These are phyloP conservation scores for Ochlodes sylvanus DNA, from an alignment of 2,888 invertebrate genomes.

Conservation along the genomic window DNA sequence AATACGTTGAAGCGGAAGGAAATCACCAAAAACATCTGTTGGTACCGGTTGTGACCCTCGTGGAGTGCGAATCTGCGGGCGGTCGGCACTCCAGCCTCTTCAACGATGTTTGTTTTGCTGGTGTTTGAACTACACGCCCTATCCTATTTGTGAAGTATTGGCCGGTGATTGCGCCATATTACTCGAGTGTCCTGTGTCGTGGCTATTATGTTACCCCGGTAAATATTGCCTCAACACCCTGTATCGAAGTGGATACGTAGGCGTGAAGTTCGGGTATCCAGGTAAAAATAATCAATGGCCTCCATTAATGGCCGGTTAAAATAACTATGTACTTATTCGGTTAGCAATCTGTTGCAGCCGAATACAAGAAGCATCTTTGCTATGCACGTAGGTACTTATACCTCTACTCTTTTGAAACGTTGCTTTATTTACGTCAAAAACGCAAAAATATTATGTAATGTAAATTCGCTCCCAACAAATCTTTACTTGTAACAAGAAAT, in stretches of 20 bases:
- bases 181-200: constrained; percentile 47
- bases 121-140: constrained; percentile 57
- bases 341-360: too few relatives aligned
- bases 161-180: constrained; percentile 49
- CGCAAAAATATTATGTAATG: not conserved
- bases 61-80: constrained; percentile 71
- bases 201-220: constrained; percentile 49
- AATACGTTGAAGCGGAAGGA: too few relatives aligned
- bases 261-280: not conserved
- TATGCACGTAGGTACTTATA: too few relatives aligned
- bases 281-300: not conserved
- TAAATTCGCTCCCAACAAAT: not conserved
- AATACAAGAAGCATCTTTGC: too few relatives aligned
- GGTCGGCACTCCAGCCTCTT: constrained; percentile 58
- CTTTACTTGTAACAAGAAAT: constrained; percentile 3
- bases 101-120: constrained; percentile 67
- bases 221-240: constrained; percentile 22
- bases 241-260: not conserved
- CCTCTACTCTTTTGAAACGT: too few relatives aligned
- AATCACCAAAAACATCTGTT: constrained; percentile 39
- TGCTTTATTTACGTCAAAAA: not conserved
- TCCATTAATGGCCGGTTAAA: too few relatives aligned
- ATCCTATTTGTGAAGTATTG: constrained; percentile 48
- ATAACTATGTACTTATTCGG: too few relatives aligned
- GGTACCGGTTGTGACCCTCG: constrained; percentile 49